Evolutionary conservation across 1,140 invertebrate species (phyloP).

Genomic region (Drosophila quadrilineata): DNA sequence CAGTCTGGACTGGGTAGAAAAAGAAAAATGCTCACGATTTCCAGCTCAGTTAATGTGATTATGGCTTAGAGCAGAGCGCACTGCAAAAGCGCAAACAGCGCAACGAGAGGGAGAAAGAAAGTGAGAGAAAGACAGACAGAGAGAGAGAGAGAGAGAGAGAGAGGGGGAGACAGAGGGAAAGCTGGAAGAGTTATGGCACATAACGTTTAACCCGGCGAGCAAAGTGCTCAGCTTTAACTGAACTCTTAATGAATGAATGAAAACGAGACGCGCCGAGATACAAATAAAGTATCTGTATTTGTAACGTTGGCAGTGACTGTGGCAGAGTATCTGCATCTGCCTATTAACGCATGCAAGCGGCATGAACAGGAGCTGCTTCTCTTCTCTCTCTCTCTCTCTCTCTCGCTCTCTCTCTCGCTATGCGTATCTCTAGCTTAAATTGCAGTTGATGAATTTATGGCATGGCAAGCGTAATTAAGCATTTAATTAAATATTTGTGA

Average conservation of each 20-base stretch:
- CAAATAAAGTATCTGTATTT: constrained; percentile 12
- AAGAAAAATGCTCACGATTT: not conserved
- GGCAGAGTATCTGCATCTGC: constrained; percentile 34
- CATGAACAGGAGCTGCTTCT: too few relatives aligned
- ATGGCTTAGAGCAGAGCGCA: too few relatives aligned
- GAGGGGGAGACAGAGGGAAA: not conserved
- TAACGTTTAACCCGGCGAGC: constrained; percentile 56
- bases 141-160: constrained; percentile 12
- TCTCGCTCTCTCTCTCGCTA: too few relatives aligned
- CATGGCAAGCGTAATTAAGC: constrained; percentile 80
- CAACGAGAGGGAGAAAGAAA: too few relatives aligned
- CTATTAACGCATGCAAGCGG: constrained; percentile 30
- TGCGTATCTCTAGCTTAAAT: constrained; percentile 62
- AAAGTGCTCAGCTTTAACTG: constrained; percentile 34
- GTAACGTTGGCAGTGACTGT: too few relatives aligned
- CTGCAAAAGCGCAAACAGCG: too few relatives aligned
- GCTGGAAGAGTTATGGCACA: constrained; percentile 54
- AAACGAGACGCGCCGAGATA: constrained; percentile 20
- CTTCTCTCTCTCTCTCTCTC: too few relatives aligned
- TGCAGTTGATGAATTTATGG: constrained; percentile 81
- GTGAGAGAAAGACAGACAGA: constrained; percentile 17
- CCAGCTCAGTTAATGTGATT: constrained; percentile 1
- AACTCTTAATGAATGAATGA: constrained; percentile 56
- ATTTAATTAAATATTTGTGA: constrained; percentile 81
- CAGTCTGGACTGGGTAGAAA: too few relatives aligned